phyloP scores from a whole-genome alignment of 2,797 vertebrate species.

The Pseudochirops corinnae region DNA sequence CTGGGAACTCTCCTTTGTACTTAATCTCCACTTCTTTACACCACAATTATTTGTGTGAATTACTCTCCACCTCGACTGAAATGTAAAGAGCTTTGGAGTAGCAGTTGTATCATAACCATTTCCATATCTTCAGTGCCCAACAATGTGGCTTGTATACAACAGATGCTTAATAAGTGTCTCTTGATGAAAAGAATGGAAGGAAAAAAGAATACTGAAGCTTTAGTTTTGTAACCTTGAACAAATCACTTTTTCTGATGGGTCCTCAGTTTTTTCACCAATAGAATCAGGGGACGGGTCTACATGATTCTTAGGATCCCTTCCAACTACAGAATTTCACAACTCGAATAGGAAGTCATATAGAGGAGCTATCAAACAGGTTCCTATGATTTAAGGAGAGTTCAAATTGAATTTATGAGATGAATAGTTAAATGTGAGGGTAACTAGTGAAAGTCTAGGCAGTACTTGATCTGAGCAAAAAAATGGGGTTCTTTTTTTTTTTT shows the following conservation, averaged over 20 bases:
- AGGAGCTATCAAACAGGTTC: not conserved
- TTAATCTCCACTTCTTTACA: not conserved
- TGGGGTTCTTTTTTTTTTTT: not conserved
- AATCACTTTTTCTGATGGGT: not conserved
- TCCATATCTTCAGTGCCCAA: not conserved
- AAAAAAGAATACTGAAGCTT: not conserved
- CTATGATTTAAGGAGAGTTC: not conserved
- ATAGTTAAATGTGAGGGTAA: not conserved
- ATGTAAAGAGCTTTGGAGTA: not conserved
- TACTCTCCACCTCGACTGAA: not conserved
- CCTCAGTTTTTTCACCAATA: not conserved
- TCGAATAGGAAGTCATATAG: slow-evolving; percentile 11
- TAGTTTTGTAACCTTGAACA: not conserved
- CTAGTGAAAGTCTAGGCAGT: not conserved
- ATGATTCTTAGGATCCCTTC: not conserved
- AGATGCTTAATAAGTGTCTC: not conserved
- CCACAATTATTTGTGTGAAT: not conserved
- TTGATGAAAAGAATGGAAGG: not conserved
- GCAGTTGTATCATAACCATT: not conserved
- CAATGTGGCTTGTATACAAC: not conserved
- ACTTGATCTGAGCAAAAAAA: not conserved
- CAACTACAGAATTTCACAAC: not conserved
- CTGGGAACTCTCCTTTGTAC: not conserved
- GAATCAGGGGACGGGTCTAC: not conserved
- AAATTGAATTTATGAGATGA: not conserved